phyloP scores from a whole-genome alignment of 2,113 vertebrate genomes.

The Hyla sarda region DNA sequence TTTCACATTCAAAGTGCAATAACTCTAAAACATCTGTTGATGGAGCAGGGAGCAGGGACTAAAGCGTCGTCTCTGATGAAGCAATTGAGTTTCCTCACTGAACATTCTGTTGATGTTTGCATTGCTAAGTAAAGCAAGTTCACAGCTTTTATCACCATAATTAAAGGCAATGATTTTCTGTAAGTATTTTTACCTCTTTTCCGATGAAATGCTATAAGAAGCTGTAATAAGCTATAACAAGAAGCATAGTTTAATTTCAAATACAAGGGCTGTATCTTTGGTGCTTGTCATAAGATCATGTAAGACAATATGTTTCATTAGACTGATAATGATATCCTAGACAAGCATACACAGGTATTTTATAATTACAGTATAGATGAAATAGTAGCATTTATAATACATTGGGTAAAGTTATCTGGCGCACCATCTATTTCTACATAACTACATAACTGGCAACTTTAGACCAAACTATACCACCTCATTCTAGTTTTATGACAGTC shows the following conservation, averaged over 20 bases:
- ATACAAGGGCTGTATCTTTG: not conserved
- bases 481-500: too few relatives aligned
- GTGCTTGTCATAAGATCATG: not conserved
- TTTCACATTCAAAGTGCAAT: constrained; percentile 55
- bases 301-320: not conserved
- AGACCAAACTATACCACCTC: too few relatives aligned
- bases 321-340: not conserved
- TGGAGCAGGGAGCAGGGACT: constrained; percentile 51
- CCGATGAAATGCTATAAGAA: constrained; percentile 25
- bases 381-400: too few relatives aligned
- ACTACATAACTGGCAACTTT: too few relatives aligned
- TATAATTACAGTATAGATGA: too few relatives aligned
- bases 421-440: too few relatives aligned
- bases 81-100: constrained; percentile 47
- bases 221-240: constrained; percentile 4
- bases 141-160: constrained; percentile 57
- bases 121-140: constrained; percentile 53
- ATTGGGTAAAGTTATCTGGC: too few relatives aligned
- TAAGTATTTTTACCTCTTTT: constrained; percentile 53
- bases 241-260: not conserved
- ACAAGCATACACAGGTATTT: too few relatives aligned
- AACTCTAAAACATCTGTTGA: constrained; percentile 59
- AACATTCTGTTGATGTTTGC: constrained; percentile 57
- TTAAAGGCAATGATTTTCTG: constrained; percentile 56
- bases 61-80: constrained; percentile 47